Evolutionary conservation across 2,888 invertebrate genomes (phyloP).

Genomic region (Drepanosiphum platanoidis): DNA sequence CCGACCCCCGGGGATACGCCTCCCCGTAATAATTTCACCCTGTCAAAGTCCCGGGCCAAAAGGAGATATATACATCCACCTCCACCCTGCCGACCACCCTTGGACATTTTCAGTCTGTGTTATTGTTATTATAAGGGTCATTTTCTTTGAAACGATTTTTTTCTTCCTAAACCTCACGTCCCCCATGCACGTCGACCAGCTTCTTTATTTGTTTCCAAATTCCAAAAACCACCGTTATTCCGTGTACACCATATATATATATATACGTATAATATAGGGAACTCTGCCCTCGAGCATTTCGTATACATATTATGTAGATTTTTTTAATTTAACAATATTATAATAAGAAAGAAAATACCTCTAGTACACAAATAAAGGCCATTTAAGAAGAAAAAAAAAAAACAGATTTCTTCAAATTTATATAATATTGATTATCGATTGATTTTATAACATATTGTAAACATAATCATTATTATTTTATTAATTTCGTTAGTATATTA

Average conservation of each 20-base stretch:
- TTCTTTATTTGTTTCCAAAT: constrained; percentile 48
- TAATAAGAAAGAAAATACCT: constrained; percentile 25
- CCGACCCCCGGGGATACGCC: constrained; percentile 56
- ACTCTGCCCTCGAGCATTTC: constrained; percentile 7
- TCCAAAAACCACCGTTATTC: constrained; percentile 19
- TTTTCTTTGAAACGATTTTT: constrained; percentile 54
- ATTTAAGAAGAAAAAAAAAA: background rate
- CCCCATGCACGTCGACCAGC: background rate
- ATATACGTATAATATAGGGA: constrained; percentile 2
- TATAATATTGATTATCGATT: background rate
- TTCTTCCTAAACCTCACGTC: background rate
- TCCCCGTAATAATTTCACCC: constrained; percentile 58
- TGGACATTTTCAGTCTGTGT: constrained; percentile 52
- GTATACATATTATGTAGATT: background rate
- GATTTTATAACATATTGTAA: too few relatives aligned
- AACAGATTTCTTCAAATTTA: background rate
- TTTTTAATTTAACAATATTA: constrained; percentile 27
- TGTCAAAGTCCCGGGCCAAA: constrained; percentile 43
- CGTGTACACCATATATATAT: background rate
- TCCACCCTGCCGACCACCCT: constrained; percentile 6
- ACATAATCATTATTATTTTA: too few relatives aligned
- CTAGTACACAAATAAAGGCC: background rate
- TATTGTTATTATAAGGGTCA: constrained; percentile 61
- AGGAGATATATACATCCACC: constrained; percentile 12
- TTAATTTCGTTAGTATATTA: too few relatives aligned